Evolutionary conservation across 1,140 invertebrate species (phyloP).

Genomic region (Drosophila busckii): DNA sequence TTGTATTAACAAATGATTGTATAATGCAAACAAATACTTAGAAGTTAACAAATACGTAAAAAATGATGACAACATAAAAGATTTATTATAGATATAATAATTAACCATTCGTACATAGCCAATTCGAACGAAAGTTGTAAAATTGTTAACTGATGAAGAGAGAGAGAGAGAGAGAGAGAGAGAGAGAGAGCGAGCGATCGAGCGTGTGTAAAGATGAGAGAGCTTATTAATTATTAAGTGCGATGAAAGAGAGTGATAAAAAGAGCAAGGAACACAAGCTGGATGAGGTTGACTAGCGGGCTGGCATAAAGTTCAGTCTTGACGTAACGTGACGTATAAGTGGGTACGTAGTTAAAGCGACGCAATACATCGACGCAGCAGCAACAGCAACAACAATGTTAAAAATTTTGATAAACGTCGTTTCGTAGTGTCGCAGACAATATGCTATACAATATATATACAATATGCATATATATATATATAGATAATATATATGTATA

Average conservation of each 20-base stretch:
- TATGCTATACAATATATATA: too few relatives aligned
- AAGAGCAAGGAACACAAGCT: slow-evolving; percentile 1
- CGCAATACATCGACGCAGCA: slow-evolving; percentile 41
- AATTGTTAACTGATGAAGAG: slow-evolving; percentile 19
- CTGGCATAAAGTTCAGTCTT: too few relatives aligned
- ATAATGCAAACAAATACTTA: slow-evolving; percentile 18
- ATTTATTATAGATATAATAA: slow-evolving; percentile 11
- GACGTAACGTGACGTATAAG: slow-evolving; percentile 3
- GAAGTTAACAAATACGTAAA: slow-evolving; percentile 10
- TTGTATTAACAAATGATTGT: neutral
- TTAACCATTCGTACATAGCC: slow-evolving; percentile 59
- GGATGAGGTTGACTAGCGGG: slow-evolving; percentile 1
- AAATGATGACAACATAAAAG: slow-evolving; percentile 33
- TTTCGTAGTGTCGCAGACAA: neutral
- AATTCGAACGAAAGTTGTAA: slow-evolving; percentile 53
- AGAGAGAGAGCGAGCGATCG: slow-evolving; percentile 12
- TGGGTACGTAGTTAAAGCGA: slow-evolving; percentile 18
- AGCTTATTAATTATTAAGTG: too few relatives aligned
- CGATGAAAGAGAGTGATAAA: neutral
- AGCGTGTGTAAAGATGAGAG: neutral
- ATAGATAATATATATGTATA: too few relatives aligned
- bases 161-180: slow-evolving; percentile 14
- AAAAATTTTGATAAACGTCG: slow-evolving; percentile 59
- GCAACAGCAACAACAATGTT: slow-evolving; percentile 55
- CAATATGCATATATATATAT: too few relatives aligned